Percentiles rank a stretch among this genome's conserved stretches.
phyloP scores from a whole-genome alignment of 2,888 invertebrate species.

The Phasia obesa region DNA sequence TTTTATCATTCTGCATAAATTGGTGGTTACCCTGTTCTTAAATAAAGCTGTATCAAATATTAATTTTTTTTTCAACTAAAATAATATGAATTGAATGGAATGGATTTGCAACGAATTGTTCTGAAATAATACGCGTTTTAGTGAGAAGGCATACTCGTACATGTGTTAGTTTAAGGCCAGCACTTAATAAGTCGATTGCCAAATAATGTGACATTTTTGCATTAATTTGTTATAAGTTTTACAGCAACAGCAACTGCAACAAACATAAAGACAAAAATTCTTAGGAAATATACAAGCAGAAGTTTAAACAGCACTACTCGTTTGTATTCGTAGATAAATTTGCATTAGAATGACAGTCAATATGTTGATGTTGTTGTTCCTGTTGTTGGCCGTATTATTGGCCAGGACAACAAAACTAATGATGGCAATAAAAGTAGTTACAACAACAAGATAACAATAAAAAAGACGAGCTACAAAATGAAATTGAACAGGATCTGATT shows the following conservation, averaged over 20 bases:
- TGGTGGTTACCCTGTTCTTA: not conserved
- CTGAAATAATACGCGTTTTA: not conserved
- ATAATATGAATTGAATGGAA: constrained; percentile 18
- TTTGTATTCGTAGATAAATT: constrained; percentile 8
- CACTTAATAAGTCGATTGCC: constrained; percentile 65
- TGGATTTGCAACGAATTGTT: constrained; percentile 9
- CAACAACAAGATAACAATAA: constrained; percentile 36
- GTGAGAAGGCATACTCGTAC: not conserved
- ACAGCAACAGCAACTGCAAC: constrained; percentile 30
- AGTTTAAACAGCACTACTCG: not conserved
- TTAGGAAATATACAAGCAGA: constrained; percentile 46
- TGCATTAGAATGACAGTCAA: constrained; percentile 46
- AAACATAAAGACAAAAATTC: constrained; percentile 40
- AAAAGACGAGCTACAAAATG: constrained; percentile 36
- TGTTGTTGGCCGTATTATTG: constrained; percentile 14
- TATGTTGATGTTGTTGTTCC: constrained; percentile 18
- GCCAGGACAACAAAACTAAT: constrained; percentile 57
- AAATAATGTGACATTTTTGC: constrained; percentile 69
- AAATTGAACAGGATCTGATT: constrained; percentile 41
- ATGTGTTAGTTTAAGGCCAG: constrained; percentile 22
- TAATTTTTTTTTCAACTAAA: constrained; percentile 1
- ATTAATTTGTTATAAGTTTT: constrained; percentile 68
- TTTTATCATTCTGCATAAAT: too few species aligned
- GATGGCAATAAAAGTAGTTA: constrained; percentile 62
- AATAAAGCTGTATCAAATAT: not conserved